phyloP scores from a whole-genome alignment of 1,140 invertebrate genomes.

The Mactra quadrangularis region DNA sequence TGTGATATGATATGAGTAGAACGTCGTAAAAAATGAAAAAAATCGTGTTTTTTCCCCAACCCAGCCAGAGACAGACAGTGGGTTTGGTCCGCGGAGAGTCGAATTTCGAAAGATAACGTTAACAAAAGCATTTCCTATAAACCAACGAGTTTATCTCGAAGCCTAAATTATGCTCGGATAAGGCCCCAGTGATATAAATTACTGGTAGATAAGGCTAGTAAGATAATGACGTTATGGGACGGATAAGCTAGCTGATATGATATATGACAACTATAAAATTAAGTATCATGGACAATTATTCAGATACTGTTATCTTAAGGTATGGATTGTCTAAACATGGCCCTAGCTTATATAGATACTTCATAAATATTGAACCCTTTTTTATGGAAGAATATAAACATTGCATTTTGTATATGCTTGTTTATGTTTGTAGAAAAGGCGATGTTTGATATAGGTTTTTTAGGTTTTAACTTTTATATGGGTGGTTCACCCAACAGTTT shows the following conservation, averaged over 20 bases:
- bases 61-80: slow-evolving; percentile 7
- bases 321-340: slow-evolving; percentile 19
- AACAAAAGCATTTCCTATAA: slow-evolving; percentile 58
- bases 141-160: slow-evolving; percentile 40
- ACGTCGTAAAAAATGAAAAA: no score
- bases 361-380: no score
- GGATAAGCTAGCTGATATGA: slow-evolving; percentile 58
- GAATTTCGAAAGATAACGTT: slow-evolving; percentile 47
- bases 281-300: slow-evolving; percentile 63
- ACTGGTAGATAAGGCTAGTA: slow-evolving; percentile 13
- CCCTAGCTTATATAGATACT: no score
- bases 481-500: no score
- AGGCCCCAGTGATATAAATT: slow-evolving; percentile 49
- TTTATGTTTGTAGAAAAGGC: no score
- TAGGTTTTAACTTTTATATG: no score
- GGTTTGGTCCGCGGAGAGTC: slow-evolving; percentile 44
- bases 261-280: slow-evolving; percentile 65
- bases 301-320: slow-evolving; percentile 54
- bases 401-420: no score
- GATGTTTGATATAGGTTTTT: no score
- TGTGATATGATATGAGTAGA: no score
- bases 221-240: slow-evolving; percentile 53
- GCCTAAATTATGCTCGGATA: slow-evolving; percentile 60
- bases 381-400: no score
- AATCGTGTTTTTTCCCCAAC: no score